A percentile compares a stretch with the other conserved stretches of the same genome.
These are phyloP conservation scores for Sinocyclocheilus anophthalmus DNA, from an alignment of 2,113 vertebrate species.

Conservation along the genomic window DNA sequence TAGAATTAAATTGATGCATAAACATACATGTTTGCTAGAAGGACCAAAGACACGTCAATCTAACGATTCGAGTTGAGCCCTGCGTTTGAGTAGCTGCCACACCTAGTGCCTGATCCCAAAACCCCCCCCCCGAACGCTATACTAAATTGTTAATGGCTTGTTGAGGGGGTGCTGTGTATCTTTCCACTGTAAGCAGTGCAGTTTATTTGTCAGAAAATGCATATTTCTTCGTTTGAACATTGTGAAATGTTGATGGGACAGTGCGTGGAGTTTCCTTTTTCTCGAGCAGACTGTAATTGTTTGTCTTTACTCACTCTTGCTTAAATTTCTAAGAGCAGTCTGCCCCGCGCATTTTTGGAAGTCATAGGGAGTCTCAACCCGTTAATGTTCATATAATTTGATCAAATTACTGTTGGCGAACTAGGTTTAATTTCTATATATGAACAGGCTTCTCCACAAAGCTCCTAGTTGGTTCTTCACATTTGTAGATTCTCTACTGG, in stretches of 20 bases:
- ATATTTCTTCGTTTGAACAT: background rate
- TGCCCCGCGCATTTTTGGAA: no score
- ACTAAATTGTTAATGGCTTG: background rate
- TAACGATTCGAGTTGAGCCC: no score
- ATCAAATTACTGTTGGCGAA: conserved; percentile 8
- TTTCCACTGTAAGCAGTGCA: background rate
- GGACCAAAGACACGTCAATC: no score
- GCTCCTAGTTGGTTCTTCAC: no score
- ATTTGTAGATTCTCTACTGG: background rate
- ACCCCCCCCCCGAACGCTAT: background rate
- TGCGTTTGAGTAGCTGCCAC: no score
- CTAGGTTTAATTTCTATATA: no score
- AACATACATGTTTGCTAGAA: background rate
- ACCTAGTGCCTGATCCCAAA: no score
- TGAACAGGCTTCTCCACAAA: no score
- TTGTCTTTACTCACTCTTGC: background rate
- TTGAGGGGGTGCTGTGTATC: no score
- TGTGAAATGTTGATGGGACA: background rate
- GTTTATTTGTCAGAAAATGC: background rate
- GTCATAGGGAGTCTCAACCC: no score
- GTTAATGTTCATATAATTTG: no score
- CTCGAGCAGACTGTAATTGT: conserved; percentile 10
- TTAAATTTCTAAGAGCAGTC: background rate
- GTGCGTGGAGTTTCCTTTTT: conserved; percentile 14
- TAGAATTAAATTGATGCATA: no score